These are phyloP conservation scores for Nasua narica DNA, from an alignment of 2,797 vertebrate genomes.

Conservation along the genomic window DNA sequence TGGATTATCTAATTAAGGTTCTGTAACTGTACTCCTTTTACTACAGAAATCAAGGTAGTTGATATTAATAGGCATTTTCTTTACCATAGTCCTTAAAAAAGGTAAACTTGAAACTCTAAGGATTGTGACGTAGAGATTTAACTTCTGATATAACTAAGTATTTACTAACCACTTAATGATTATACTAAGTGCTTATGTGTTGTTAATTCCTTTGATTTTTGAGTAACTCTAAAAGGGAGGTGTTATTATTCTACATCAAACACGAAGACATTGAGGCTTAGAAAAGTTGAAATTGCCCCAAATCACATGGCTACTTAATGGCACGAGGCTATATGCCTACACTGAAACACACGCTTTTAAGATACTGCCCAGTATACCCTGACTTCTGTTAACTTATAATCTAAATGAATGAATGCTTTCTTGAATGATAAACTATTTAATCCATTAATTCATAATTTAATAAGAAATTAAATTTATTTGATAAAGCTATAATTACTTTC, in stretches of 20 bases:
- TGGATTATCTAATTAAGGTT: not conserved
- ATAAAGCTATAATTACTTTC: not conserved
- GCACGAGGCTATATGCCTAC: not conserved
- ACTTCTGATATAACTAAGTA: not conserved
- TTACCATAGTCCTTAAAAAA: not conserved
- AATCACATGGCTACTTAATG: not conserved
- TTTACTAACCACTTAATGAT: not conserved
- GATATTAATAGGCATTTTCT: slow-evolving; percentile 9
- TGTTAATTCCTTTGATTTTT: not conserved
- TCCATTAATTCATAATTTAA: not conserved
- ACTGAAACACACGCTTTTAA: not conserved
- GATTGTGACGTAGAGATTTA: not conserved
- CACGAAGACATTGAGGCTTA: not conserved
- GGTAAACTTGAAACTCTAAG: not conserved
- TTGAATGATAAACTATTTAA: not conserved
- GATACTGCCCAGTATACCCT: not conserved
- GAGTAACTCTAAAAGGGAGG: not conserved
- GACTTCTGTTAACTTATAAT: not conserved
- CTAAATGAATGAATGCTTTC: not conserved
- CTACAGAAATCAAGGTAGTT: not conserved
- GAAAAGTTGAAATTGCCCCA: not conserved
- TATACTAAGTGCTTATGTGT: not conserved
- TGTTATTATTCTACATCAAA: not conserved
- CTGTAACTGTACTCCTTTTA: not conserved
- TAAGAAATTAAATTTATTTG: not conserved